phyloP scores from a whole-genome alignment of 2,888 invertebrate species.

The Acholoe squamosa region DNA sequence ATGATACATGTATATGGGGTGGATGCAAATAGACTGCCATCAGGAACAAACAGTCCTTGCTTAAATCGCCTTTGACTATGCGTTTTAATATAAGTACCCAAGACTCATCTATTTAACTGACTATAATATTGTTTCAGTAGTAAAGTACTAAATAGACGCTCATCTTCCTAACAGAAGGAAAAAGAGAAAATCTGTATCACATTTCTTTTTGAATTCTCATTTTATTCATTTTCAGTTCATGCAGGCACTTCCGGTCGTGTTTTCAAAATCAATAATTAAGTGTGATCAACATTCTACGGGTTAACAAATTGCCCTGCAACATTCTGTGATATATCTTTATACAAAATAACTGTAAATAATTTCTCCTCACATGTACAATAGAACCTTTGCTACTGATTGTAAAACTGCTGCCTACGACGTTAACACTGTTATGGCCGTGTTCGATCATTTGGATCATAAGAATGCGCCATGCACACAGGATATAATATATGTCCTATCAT shows the following conservation, averaged over 20 bases:
- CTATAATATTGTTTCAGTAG: no score
- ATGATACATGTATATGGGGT: no score
- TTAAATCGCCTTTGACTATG: no score
- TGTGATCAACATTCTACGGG: slow-evolving; percentile 4
- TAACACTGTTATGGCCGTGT: neutral
- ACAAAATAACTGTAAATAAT: slow-evolving; percentile 12
- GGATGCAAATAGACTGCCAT: no score
- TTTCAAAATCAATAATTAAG: neutral
- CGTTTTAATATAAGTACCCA: no score
- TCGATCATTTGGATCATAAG: neutral
- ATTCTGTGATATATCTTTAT: slow-evolving; percentile 15
- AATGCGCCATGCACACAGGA: neutral
- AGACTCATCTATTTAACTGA: no score
- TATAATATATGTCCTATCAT: slow-evolving; percentile 6
- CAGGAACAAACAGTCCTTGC: no score
- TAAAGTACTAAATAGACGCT: no score
- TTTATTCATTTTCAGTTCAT: slow-evolving; percentile 46
- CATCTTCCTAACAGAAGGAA: no score
- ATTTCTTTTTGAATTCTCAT: neutral
- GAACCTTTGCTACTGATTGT: neutral
- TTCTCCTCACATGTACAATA: neutral
- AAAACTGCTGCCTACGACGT: slow-evolving; percentile 12
- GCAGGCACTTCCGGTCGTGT: neutral
- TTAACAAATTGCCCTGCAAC: neutral
- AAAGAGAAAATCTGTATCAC: no score